Conservation (phyloP, 2,888 invertebrate genomes). For the Anthoptus insignis region DNA sequence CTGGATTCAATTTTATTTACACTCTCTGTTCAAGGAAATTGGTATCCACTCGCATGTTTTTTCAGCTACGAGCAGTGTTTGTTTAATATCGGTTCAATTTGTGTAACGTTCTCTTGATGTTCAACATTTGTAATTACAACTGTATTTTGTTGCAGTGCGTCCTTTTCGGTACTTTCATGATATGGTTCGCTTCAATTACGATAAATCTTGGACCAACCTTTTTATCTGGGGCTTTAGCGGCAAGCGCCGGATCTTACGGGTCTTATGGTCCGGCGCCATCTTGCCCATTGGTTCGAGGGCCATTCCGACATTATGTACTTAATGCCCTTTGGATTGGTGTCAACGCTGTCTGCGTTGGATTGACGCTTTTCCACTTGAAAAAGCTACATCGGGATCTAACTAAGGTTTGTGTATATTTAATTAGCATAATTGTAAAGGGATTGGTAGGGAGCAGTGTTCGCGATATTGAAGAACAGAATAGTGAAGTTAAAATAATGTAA, state of each 20-base stretch:
- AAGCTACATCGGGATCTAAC: constrained; percentile 94
- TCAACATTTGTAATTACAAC: constrained; percentile 18
- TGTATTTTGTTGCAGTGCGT: constrained; percentile 90
- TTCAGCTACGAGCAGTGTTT: constrained; percentile 31
- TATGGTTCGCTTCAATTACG: constrained; percentile 97
- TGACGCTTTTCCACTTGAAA: constrained; percentile 94
- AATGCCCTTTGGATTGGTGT: constrained; percentile 97
- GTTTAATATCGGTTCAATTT: constrained; percentile 35
- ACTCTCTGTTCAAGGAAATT: constrained; percentile 26
- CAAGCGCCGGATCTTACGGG: constrained; percentile 91
- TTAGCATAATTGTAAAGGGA: constrained; percentile 42
- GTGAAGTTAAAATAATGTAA: constrained; percentile 40
- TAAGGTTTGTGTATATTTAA: constrained; percentile 79
- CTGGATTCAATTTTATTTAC: constrained; percentile 34
- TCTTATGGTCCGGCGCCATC: constrained; percentile 91
- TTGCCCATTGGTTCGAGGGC: constrained; percentile 95
- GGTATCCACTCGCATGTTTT: constrained; percentile 26
- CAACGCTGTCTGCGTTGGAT: constrained; percentile 94
- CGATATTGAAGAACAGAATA: constrained; percentile 34
- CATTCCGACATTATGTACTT: constrained; percentile 96
- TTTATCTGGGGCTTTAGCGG: constrained; percentile 93
- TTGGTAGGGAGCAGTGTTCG: constrained; percentile 66
- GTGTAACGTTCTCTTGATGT: constrained; percentile 12
- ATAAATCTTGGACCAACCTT: constrained; percentile 97
- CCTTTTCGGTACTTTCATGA: constrained; percentile 96